Conservation (phyloP, 2,888 invertebrate species). For the Smittia aterrima region DNA sequence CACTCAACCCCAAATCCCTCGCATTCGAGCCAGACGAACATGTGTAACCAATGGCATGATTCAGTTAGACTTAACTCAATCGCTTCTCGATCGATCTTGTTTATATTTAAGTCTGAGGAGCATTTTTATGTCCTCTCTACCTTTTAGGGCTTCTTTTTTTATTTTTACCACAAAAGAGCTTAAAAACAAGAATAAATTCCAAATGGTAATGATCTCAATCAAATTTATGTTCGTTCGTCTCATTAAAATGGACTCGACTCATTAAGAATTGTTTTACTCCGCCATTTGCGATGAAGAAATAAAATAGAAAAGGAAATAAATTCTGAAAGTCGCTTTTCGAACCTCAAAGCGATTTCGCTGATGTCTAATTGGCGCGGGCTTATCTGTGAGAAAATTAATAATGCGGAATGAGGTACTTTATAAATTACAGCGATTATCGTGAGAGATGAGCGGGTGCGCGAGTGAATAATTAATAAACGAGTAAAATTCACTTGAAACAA, state of each 20-base stretch:
- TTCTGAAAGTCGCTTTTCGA: too few species aligned
- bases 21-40: neutral
- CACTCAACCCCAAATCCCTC: neutral
- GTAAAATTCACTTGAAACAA: neutral
- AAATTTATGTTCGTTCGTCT: neutral
- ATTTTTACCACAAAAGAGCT: neutral
- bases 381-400: slow-evolving; percentile 19
- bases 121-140: neutral
- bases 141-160: neutral
- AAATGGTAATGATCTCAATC: slow-evolving; percentile 10
- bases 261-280: slow-evolving; percentile 3
- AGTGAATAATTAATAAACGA: slow-evolving; percentile 14
- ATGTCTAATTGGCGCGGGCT: neutral
- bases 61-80: neutral
- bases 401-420: slow-evolving; percentile 10
- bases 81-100: neutral
- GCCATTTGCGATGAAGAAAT: too few species aligned
- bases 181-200: neutral
- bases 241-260: neutral
- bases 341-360: too few species aligned
- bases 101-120: slow-evolving; percentile 10
- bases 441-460: neutral
- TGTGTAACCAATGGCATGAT: neutral
- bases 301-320: too few species aligned
- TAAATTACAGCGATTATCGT: slow-evolving; percentile 34